These are phyloP conservation scores for Myotis vivesi DNA, from an alignment of 2,797 vertebrate genomes.

Conservation along the genomic window DNA sequence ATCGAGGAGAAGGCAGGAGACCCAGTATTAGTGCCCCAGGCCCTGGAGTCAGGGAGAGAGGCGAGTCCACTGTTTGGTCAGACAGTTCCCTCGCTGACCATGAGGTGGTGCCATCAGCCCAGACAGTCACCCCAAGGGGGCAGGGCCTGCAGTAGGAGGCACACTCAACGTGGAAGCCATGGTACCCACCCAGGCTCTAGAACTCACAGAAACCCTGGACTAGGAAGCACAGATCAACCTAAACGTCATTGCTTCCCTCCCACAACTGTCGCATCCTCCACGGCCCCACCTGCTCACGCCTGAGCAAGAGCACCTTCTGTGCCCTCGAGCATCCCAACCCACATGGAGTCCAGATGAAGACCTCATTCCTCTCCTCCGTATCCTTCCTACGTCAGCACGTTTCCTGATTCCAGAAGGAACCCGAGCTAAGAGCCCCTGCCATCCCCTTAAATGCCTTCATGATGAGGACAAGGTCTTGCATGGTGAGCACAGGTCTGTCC, in stretches of 20 bases:
- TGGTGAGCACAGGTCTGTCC: neutral
- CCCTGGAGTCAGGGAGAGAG: neutral
- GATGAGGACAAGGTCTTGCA: neutral
- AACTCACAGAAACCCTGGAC: neutral
- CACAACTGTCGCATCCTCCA: neutral
- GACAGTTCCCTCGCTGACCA: constrained; percentile 59
- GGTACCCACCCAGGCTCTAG: neutral
- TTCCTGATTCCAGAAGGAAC: neutral
- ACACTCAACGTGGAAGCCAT: constrained; percentile 7
- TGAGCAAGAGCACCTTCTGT: neutral
- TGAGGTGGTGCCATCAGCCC: constrained; percentile 67
- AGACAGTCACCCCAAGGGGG: constrained; percentile 47
- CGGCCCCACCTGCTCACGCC: neutral
- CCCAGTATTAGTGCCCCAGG: neutral
- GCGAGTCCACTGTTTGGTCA: neutral
- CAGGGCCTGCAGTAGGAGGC: neutral
- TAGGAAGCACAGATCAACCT: neutral
- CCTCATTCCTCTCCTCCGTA: neutral
- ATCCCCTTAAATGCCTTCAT: neutral
- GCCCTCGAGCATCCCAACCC: neutral
- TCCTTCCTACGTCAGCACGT: neutral
- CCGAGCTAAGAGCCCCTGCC: neutral
- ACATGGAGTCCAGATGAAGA: neutral
- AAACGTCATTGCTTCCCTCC: neutral
- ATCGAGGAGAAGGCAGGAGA: neutral